phyloP scores from a whole-genome alignment of 2,888 invertebrate species.

The Tortrix viridana region DNA sequence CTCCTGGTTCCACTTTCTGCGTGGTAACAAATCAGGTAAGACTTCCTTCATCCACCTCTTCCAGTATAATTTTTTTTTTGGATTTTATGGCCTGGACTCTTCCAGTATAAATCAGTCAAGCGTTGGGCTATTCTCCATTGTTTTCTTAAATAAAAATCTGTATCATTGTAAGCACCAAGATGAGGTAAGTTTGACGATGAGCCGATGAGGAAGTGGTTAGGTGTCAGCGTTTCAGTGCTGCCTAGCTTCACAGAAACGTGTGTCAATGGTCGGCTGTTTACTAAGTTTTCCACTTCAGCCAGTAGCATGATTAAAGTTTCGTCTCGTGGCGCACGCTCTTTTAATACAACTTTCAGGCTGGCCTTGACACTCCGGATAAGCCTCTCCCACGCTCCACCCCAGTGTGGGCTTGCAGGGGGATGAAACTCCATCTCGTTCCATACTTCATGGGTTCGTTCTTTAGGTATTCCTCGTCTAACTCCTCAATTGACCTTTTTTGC shows the following conservation, averaged over 20 bases:
- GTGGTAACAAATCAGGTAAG: conserved; percentile 15
- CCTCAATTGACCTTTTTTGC: neutral
- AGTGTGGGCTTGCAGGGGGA: conserved; percentile 1
- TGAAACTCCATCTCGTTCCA: neutral
- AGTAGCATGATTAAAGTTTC: neutral
- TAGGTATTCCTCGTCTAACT: neutral
- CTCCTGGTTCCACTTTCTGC: conserved; percentile 14
- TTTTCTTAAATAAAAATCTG: neutral
- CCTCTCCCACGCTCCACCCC: neutral
- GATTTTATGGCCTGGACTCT: no score
- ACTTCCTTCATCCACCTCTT: conserved; percentile 13
- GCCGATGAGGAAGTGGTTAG: conserved; percentile 9
- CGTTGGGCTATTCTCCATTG: neutral
- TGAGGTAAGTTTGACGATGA: neutral
- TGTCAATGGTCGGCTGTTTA: neutral
- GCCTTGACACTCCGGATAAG: neutral
- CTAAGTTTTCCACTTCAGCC: neutral
- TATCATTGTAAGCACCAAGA: neutral
- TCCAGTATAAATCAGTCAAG: neutral
- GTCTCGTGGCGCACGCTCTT: neutral
- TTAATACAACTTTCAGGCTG: neutral
- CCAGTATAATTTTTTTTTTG: no score
- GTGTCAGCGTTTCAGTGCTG: neutral
- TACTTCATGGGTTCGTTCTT: neutral
- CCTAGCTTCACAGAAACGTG: neutral